These are phyloP conservation scores for Yponomeuta sedellus DNA, from an alignment of 2,888 invertebrate species.

Conservation along the genomic window DNA sequence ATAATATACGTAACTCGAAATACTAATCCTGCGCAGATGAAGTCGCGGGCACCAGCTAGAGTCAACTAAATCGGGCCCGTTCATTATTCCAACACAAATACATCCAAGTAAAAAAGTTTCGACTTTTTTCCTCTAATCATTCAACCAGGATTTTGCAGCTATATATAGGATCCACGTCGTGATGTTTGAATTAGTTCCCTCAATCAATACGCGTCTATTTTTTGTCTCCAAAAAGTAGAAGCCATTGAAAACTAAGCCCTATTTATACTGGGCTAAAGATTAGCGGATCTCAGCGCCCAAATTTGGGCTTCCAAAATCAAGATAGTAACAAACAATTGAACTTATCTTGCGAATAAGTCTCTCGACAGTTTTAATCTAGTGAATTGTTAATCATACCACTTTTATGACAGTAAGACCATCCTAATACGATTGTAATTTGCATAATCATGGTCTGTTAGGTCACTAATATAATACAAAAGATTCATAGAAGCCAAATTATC, in stretches of 20 bases:
- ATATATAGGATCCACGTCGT: background rate
- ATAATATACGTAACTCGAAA: too few relatives aligned
- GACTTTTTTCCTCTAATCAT: background rate
- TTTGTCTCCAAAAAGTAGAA: background rate
- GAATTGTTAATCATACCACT: constrained; percentile 36
- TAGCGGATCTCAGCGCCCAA: background rate
- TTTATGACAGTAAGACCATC: constrained; percentile 39
- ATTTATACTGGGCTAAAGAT: background rate
- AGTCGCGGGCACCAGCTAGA: too few relatives aligned
- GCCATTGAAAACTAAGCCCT: background rate
- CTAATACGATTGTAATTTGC: constrained; percentile 47
- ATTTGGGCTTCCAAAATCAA: constrained; percentile 18
- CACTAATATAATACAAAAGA: background rate
- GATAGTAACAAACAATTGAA: constrained; percentile 48
- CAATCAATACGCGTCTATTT: constrained; percentile 4
- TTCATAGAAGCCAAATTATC: too few relatives aligned
- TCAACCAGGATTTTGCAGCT: background rate
- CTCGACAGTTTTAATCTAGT: constrained; percentile 37
- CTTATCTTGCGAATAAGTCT: constrained; percentile 30
- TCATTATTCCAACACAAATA: background rate
- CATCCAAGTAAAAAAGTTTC: background rate
- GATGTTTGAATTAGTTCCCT: constrained; percentile 2
- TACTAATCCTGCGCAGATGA: too few relatives aligned
- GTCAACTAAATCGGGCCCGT: background rate
- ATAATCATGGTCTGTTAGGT: constrained; percentile 36